phyloP scores from a whole-genome alignment of 2,797 vertebrate species.

The Eupleurogrammus muticus region DNA sequence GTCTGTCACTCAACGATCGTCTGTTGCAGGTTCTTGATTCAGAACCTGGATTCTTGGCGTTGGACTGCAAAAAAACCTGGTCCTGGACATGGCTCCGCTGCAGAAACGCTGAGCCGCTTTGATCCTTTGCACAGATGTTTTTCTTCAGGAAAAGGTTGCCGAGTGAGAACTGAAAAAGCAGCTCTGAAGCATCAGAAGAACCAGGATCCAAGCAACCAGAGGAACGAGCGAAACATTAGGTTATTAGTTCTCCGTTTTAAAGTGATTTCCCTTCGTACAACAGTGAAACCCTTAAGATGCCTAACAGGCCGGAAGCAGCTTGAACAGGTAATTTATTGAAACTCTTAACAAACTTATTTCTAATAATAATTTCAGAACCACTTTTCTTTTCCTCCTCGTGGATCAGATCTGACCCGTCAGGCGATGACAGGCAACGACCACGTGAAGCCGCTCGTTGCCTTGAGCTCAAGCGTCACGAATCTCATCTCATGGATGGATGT shows the following conservation, averaged over 20 bases:
- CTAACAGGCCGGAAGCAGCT: neutral
- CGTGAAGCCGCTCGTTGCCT: too few relatives aligned
- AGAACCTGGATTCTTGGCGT: conserved; percentile 54
- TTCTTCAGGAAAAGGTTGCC: conserved; percentile 67
- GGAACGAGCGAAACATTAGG: conserved; percentile 43
- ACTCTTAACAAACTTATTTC: neutral
- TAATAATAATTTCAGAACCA: conserved; percentile 3
- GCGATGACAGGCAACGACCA: too few relatives aligned
- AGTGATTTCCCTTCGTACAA: neutral
- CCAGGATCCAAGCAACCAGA: neutral
- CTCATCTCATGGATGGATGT: neutral
- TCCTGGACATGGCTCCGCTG: conserved; percentile 44
- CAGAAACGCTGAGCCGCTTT: conserved; percentile 46
- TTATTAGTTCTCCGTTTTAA: neutral
- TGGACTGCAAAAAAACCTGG: conserved; percentile 37
- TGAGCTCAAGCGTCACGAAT: too few relatives aligned
- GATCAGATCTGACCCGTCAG: conserved; percentile 10
- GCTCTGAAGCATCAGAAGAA: conserved; percentile 65
- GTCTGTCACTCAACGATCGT: conserved; percentile 48
- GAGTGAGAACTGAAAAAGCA: conserved; percentile 66
- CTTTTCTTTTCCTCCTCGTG: neutral
- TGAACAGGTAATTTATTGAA: neutral
- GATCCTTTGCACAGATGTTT: conserved; percentile 77
- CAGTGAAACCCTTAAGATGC: neutral
- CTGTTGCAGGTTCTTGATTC: conserved; percentile 43